Conservation (phyloP, 2,888 invertebrate species). For the Bibio marci region DNA sequence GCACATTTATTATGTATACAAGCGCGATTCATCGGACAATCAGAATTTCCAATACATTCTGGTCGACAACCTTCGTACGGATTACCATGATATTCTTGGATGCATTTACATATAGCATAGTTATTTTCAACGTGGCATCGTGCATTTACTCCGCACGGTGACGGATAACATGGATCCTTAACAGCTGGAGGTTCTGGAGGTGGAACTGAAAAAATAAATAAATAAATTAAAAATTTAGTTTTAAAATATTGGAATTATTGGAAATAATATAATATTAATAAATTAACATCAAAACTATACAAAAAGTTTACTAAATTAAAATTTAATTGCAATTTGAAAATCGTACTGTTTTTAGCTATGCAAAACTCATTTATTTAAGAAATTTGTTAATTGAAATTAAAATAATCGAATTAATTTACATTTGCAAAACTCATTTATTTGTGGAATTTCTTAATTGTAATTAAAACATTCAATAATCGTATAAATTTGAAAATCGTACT, state of each 20-base stretch:
- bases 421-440: neutral
- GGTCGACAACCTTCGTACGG: slow-evolving; percentile 63
- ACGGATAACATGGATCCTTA: slow-evolving; percentile 48
- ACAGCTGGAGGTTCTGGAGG: slow-evolving; percentile 22
- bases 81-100: slow-evolving; percentile 54
- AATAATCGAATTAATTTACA: no score
- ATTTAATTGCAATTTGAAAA: no score
- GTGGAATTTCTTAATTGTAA: neutral
- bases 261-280: no score
- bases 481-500: no score
- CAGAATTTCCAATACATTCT: slow-evolving; percentile 73
- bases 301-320: no score
- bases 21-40: slow-evolving; percentile 66
- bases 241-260: neutral
- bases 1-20: slow-evolving; percentile 68
- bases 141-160: slow-evolving; percentile 54
- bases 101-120: slow-evolving; percentile 37
- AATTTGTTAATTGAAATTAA: no score
- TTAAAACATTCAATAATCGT: neutral
- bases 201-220: slow-evolving; percentile 1
- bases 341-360: no score
- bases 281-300: neutral
- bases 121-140: slow-evolving; percentile 39
- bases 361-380: neutral
- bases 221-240: slow-evolving; percentile 12